These are phyloP conservation scores for Eupithecia insigniata DNA, from an alignment of 2,888 invertebrate genomes.

Conservation along the genomic window DNA sequence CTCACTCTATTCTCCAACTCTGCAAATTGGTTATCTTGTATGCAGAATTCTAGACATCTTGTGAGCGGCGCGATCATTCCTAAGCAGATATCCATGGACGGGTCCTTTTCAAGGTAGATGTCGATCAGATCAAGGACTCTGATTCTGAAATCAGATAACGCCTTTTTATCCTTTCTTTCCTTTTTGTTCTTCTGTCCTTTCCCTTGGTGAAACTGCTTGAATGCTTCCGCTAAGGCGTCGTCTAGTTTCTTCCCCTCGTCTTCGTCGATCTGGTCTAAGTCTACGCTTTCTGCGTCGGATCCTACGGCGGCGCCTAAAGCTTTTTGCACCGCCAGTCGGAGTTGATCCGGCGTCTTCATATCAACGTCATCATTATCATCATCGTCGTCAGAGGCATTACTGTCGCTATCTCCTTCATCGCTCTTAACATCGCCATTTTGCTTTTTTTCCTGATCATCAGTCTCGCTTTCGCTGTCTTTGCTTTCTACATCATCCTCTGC, in stretches of 20 bases:
- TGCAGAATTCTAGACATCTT: conserved; percentile 87
- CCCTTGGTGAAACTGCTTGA: conserved; percentile 85
- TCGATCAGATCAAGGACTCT: conserved; percentile 90
- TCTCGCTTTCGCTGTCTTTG: conserved; percentile 24
- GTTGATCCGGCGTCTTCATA: conserved; percentile 87
- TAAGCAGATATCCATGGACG: conserved; percentile 87
- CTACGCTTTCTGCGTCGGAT: conserved; percentile 87
- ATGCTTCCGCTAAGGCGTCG: conserved; percentile 89
- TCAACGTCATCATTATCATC: conserved; percentile 83
- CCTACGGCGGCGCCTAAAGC: conserved; percentile 86
- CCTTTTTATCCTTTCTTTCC: conserved; percentile 86
- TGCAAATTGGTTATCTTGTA: conserved; percentile 87
- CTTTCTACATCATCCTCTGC: conserved; percentile 63
- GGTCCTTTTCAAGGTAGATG: conserved; percentile 88
- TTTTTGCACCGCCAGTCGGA: conserved; percentile 88
- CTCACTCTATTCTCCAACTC: conserved; percentile 87
- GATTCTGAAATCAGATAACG: conserved; percentile 88
- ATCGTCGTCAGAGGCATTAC: conserved; percentile 66
- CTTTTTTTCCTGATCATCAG: conserved; percentile 40
- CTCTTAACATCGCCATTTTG: conserved; percentile 56
- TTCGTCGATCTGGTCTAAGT: conserved; percentile 90
- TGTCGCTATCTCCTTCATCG: conserved; percentile 68
- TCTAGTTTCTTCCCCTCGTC: conserved; percentile 90
- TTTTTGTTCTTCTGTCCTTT: conserved; percentile 81
- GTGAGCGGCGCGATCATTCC: conserved; percentile 88